Percentiles rank a stretch among this genome's conserved stretches.
Evolutionary conservation across 2,888 invertebrate species (phyloP).

Genomic region (Phragmatobia fuliginosa): DNA sequence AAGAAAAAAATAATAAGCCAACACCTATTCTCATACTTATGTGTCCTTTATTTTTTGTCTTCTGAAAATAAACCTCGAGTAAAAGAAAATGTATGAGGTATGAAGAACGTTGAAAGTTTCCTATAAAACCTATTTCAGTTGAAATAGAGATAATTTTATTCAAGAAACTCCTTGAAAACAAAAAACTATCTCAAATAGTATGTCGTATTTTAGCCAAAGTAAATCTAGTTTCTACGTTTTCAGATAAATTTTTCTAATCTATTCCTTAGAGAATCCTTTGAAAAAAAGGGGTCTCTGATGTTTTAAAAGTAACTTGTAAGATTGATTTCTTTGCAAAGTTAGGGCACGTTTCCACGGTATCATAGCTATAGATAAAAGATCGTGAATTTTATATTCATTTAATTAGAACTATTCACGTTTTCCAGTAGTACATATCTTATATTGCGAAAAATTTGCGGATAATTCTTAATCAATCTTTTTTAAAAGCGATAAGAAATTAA

Average conservation of each 20-base stretch:
- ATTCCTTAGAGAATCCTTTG: conserved; percentile 16
- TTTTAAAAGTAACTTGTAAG: conserved; percentile 15
- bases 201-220: conserved; percentile 5
- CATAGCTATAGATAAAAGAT: not conserved
- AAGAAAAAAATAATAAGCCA: not conserved
- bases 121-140: not conserved
- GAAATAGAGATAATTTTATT: not conserved
- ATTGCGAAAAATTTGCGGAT: not conserved
- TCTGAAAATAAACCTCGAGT: not conserved
- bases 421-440: not conserved
- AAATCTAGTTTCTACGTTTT: conserved; percentile 16
- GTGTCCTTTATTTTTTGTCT: not conserved
- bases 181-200: conserved; percentile 1
- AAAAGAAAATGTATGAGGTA: not conserved
- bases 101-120: not conserved
- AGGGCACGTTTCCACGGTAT: not conserved
- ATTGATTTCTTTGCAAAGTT: conserved; percentile 12
- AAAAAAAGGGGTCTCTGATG: conserved; percentile 14
- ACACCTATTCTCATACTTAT: not conserved
- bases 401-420: not conserved
- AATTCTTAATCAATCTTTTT: no score
- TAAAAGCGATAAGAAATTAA: no score
- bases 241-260: conserved; percentile 16
- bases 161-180: not conserved
- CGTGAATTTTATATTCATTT: not conserved